Conservation (phyloP, 2,888 invertebrate genomes). For the Tricholauxania praeusta region DNA sequence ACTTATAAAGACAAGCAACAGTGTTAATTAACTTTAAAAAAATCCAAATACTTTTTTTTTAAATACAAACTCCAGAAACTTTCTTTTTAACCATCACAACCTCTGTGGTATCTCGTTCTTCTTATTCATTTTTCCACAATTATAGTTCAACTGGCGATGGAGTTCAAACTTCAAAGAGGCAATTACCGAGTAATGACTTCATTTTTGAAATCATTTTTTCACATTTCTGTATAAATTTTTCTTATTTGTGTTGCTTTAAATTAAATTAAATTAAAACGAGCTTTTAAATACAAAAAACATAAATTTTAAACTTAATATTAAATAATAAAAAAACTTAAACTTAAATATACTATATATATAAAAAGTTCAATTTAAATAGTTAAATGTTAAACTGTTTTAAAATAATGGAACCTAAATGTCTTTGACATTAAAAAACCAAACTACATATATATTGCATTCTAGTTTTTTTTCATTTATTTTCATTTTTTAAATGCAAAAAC, state of each 20-base stretch:
- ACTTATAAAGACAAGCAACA: too few species aligned
- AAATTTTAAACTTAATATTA: slow-evolving; percentile 26
- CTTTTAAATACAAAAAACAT: slow-evolving; percentile 38
- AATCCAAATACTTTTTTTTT: too few species aligned
- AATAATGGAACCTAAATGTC: slow-evolving; percentile 31
- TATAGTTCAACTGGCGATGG: slow-evolving; percentile 78
- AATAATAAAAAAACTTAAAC: too few species aligned
- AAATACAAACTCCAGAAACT: slow-evolving; percentile 6
- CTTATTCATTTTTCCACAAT: slow-evolving; percentile 50
- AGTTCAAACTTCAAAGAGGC: slow-evolving; percentile 97
- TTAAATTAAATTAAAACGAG: slow-evolving; percentile 36
- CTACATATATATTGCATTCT: slow-evolving; percentile 38
- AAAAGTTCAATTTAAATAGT: slow-evolving; percentile 41
- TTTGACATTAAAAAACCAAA: slow-evolving; percentile 31
- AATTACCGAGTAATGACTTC: slow-evolving; percentile 76
- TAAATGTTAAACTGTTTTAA: slow-evolving; percentile 50
- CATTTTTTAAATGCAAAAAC: neutral
- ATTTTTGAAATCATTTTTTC: slow-evolving; percentile 48
- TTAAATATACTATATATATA: too few species aligned
- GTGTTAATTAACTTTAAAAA: too few species aligned
- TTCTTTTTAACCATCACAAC: slow-evolving; percentile 23
- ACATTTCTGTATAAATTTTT: slow-evolving; percentile 52
- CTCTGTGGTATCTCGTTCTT: slow-evolving; percentile 58
- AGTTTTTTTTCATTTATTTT: slow-evolving; percentile 35
- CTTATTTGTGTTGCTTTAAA: slow-evolving; percentile 45